Base-by-base conservation (phyloP, 2,888 invertebrate species). In the Perizoma flavofasciatum region DNA sequence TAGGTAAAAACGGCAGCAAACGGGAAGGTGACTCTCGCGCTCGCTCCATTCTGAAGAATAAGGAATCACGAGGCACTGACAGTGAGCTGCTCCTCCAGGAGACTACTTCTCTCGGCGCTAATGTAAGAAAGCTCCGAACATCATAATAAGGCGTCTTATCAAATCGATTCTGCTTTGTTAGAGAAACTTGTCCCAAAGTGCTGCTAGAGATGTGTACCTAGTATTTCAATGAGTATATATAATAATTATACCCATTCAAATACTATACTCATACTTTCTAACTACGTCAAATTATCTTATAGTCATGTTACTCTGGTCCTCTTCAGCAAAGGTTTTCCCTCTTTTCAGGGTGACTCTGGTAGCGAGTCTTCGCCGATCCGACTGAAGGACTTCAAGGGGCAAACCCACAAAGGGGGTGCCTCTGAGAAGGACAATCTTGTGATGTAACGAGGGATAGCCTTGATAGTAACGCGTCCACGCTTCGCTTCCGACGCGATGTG, bases 361-460 rank as follows among this genome's bases (percentile, higher is more conserved):
- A 94, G 94, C 84, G 94, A 94, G 84, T 94, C 94, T 77, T 94
- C 94, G 82, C 94, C 94, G 61, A 90, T 92, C 68, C 85, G 92
- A 74, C 82, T 91, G 72, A 90, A 90, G 81, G 91, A 90, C 81
- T 92, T 90, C 77, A 92, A 89, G 73, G 79, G 86, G 56, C 91
- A 90, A 69, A 92, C 91, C 73, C 89, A 90, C 77, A 89, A 87
- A 72, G 75, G 80, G 65, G 75, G 83, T 66, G 79, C 81, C 66
- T 72, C 78, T 49, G 89, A 89, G 71, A 81, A 87, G 67, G 86
- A 85, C 69, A 85, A 83, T 70, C 77, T 92, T 59, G 90, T 90
- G 68, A 79, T 86, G 70, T 91, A 91, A 82, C 63, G 67, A 63
- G 55, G 64, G 67, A 55, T 65, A 11, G 22, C 39, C 5, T 33